Evolutionary conservation across 2,797 vertebrate genomes (phyloP).

Genomic region (Garrulus glandarius): DNA sequence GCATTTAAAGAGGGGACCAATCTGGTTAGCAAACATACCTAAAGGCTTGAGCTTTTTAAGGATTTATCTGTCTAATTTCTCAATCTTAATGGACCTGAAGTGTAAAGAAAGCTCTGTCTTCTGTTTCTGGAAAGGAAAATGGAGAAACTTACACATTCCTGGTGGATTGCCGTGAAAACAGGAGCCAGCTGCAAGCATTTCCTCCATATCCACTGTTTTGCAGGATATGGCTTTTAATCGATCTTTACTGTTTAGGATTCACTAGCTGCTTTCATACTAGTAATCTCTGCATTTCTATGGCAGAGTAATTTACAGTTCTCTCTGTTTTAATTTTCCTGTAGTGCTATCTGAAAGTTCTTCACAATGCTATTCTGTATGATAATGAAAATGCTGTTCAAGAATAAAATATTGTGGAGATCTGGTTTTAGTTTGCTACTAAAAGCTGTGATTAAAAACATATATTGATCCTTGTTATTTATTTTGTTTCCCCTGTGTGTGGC

Average conservation of each 20-base stretch:
- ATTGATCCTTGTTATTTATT: neutral
- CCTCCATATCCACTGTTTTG: neutral
- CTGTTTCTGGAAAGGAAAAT: neutral
- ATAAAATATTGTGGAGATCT: neutral
- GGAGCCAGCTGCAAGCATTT: neutral
- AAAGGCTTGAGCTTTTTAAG: neutral
- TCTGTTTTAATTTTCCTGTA: neutral
- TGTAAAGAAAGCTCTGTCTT: neutral
- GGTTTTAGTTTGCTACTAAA: neutral
- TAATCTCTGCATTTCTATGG: neutral
- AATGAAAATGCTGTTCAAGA: neutral
- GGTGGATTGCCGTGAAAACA: neutral
- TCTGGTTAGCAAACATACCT: neutral
- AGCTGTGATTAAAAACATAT: neutral
- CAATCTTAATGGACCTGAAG: neutral
- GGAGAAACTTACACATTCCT: neutral
- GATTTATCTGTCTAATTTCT: neutral
- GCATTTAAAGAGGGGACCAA: neutral
- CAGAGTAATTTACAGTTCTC: neutral
- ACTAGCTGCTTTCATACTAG: neutral
- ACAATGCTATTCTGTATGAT: neutral
- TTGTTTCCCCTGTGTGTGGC: neutral
- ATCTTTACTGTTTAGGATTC: neutral
- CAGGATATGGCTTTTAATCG: neutral
- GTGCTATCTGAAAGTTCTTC: neutral